Evolutionary conservation across 2,888 invertebrate species (phyloP), one percentile per base, ranked within the genome.

Genomic region (Hoplodrina ambigua): DNA sequence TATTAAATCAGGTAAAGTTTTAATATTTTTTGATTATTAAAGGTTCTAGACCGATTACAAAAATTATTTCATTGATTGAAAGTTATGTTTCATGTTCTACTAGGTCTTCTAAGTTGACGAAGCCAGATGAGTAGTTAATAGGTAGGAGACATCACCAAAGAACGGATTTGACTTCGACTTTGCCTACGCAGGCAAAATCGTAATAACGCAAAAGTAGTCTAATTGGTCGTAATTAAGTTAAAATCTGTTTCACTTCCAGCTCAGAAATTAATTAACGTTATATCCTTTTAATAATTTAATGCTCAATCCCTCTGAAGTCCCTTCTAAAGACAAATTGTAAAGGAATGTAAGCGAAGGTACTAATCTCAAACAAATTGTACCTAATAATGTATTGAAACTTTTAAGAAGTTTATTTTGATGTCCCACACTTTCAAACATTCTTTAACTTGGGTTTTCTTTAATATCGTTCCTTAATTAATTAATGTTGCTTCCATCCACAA

Each of bases 381-480:
- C 71, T 71, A 74, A 75, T 72, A 74, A 53, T 66, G 67, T 83
- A 75, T 75, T 74, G 50, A 81, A 82, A 81, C 82, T 80, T 81
- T 84, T 82, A 81, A 74, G 66, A 85, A 84, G 75, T 85, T 82
- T 81, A 85, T 85, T 83, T 81, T 66, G 70, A 75, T 72, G 76
- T 85, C 78, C 78, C 68, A 84, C 60, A 82, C 69, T 85, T 86
- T 75, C 82, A 78, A 85, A 81, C 74, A 84, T 87, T 86, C 82
- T 85, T 85, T 84, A 82, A 83, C 79, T 85, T 85, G 64, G 74
- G 78, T 82, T 84, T 85, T 83, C 82, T 84, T 83, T 79, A 83
- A 84, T 81, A 82, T 81, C 66, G 80, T 82, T 80, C 77, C 83
- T 81, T 89, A 87, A 86, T 86, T 89, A 88, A 87, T 87, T 87